A percentile compares a stretch with the other conserved stretches of the same genome.
Evolutionary conservation across 2,113 vertebrate genomes (phyloP).

Genomic region (Crotophaga sulcirostris): DNA sequence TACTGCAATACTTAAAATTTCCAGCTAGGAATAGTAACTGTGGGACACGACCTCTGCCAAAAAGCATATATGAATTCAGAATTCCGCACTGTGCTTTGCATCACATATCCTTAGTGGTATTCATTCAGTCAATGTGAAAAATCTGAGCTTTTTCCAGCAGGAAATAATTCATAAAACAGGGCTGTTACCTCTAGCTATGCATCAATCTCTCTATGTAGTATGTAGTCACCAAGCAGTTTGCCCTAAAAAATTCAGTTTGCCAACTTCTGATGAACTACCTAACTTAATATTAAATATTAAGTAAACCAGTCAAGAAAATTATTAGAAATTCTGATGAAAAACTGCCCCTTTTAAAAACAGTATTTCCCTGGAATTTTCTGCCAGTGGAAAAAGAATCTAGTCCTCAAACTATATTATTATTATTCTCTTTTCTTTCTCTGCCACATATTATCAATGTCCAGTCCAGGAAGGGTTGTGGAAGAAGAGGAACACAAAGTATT

Average conservation of each 20-base stretch:
- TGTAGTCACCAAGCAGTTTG: neutral
- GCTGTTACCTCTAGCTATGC: neutral
- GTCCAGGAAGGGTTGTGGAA: neutral
- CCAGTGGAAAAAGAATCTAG: neutral
- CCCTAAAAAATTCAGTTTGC: neutral
- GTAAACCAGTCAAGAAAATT: neutral
- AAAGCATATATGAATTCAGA: neutral
- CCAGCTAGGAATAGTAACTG: neutral
- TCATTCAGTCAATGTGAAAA: conserved; percentile 19
- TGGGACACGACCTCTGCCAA: neutral
- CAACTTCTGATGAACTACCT: neutral
- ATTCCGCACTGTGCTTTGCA: neutral
- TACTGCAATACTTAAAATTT: neutral
- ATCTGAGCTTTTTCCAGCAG: neutral
- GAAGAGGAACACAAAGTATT: neutral
- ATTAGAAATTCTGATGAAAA: neutral
- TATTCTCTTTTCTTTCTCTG: neutral
- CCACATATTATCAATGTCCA: neutral
- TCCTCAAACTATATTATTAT: rapidly evolving
- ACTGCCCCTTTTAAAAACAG: neutral
- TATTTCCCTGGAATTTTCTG: neutral
- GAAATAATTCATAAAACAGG: neutral
- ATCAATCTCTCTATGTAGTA: neutral
- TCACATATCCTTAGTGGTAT: neutral
- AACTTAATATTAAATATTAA: neutral